phyloP scores from a whole-genome alignment of 2,113 vertebrate species.

The Ginglymostoma cirratum region DNA sequence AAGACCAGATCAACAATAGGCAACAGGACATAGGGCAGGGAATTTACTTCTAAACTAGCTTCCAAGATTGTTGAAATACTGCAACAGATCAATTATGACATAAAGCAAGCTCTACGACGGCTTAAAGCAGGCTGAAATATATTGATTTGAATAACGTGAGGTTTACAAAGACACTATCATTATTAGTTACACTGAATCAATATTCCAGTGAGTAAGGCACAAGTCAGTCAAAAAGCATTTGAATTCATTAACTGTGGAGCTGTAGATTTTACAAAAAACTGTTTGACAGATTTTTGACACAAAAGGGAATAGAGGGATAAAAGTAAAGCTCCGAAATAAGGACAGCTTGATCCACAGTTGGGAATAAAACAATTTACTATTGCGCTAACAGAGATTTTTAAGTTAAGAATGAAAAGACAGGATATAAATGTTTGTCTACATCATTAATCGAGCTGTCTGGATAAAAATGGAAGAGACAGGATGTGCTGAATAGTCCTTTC shows the following conservation, averaged over 20 bases:
- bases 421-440: constrained; percentile 16
- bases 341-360: constrained; percentile 15
- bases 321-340: neutral
- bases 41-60: neutral
- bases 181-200: neutral
- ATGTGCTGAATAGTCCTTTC: neutral
- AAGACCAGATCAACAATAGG: neutral
- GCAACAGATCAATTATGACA: neutral
- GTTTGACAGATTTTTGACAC: constrained; percentile 33
- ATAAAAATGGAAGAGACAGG: neutral
- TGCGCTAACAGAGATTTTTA: neutral
- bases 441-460: constrained; percentile 18
- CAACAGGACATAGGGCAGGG: neutral
- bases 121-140: neutral
- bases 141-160: neutral
- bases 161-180: neutral
- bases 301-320: constrained; percentile 6
- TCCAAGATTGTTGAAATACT: neutral
- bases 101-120: neutral
- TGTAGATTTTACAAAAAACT: neutral
- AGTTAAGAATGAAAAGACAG: neutral
- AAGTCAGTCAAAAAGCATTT: neutral
- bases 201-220: neutral
- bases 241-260: neutral
- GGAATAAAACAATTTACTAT: constrained; percentile 24